These are phyloP conservation scores for Bilobella aurantiaca DNA, from an alignment of 1,140 invertebrate species.

Conservation along the genomic window DNA sequence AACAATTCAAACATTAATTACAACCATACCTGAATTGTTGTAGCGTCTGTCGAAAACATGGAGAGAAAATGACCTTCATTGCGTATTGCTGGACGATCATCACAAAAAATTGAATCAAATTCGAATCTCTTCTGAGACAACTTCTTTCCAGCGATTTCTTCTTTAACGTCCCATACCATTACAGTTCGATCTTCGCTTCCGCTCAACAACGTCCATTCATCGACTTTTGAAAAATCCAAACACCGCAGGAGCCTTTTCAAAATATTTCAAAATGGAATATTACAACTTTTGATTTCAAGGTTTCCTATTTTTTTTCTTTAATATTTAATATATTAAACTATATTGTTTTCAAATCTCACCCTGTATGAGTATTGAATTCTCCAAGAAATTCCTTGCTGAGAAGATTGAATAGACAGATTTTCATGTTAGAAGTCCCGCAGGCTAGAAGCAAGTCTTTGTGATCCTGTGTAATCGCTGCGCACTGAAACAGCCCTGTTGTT, in stretches of 20 bases:
- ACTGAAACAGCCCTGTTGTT: constrained; percentile 16
- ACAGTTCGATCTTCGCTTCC: constrained; percentile 32
- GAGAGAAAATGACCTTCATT: constrained; percentile 22
- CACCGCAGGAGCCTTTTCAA: constrained; percentile 20
- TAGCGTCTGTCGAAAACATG: constrained; percentile 21
- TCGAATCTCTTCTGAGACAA: constrained; percentile 13
- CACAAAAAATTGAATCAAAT: constrained; percentile 15
- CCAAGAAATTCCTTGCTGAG: constrained; percentile 10
- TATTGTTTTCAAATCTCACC: constrained; percentile 9
- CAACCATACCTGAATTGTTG: constrained; percentile 19
- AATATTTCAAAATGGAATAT: not conserved
- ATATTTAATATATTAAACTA: not conserved
- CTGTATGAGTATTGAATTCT: constrained; percentile 30
- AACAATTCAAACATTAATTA: too few species aligned
- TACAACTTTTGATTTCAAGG: not conserved
- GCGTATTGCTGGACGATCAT: not conserved
- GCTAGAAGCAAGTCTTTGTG: constrained; percentile 18
- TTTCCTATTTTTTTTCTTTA: too few species aligned
- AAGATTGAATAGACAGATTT: constrained; percentile 24
- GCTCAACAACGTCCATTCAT: constrained; percentile 21
- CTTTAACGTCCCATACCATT: constrained; percentile 31
- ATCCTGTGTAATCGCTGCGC: constrained; percentile 21
- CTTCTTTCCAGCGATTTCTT: constrained; percentile 20
- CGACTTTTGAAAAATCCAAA: constrained; percentile 28
- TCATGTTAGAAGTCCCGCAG: constrained; percentile 29